Conservation (phyloP, 2,888 invertebrate species). For the Coelopa pilipes region DNA sequence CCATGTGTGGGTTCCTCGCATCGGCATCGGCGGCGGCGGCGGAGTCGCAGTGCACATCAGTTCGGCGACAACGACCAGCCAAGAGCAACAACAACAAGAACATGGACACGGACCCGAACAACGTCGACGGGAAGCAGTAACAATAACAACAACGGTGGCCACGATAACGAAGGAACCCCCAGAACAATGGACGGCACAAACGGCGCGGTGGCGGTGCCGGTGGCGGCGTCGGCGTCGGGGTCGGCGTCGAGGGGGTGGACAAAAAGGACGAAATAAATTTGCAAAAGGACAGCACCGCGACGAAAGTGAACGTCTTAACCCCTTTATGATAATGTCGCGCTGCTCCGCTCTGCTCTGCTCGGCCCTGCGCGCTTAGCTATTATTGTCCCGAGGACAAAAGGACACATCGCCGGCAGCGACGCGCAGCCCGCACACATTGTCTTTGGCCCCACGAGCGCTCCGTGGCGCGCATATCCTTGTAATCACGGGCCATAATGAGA, state of each 20-base stretch:
- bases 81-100: too few species aligned
- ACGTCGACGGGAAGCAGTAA: too few species aligned
- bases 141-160: neutral
- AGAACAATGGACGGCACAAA: slow-evolving; percentile 10
- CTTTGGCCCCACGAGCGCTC: slow-evolving; percentile 28
- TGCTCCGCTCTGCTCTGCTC: too few species aligned
- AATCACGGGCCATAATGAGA: slow-evolving; percentile 55
- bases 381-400: slow-evolving; percentile 62
- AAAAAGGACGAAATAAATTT: slow-evolving; percentile 48
- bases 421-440: slow-evolving; percentile 14
- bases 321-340: slow-evolving; percentile 60
- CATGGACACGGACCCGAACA: too few species aligned
- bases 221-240: too few species aligned
- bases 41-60: neutral
- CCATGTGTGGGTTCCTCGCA: neutral
- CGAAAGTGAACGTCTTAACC: slow-evolving; percentile 61
- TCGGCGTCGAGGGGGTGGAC: too few species aligned
- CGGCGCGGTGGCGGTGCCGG: neutral
- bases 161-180: slow-evolving; percentile 4
- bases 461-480: slow-evolving; percentile 38
- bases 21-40: neutral
- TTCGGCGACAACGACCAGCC: neutral
- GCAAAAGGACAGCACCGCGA: slow-evolving; percentile 57
- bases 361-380: slow-evolving; percentile 53
- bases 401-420: slow-evolving; percentile 46